These are phyloP conservation scores for Malachius bipustulatus DNA, from an alignment of 2,888 invertebrate genomes.

Conservation along the genomic window DNA sequence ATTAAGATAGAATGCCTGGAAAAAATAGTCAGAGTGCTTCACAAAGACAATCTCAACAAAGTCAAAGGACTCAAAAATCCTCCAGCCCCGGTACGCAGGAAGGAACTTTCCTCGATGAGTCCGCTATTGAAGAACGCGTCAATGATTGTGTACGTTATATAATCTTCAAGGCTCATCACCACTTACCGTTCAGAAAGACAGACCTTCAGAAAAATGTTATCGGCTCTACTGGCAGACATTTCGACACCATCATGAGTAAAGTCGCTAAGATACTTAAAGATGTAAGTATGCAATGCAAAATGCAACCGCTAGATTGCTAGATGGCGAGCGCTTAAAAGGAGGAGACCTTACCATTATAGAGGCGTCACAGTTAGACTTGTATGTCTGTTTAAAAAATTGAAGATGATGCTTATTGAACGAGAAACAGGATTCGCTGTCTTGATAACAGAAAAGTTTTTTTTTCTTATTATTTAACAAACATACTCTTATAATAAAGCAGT, in stretches of 20 bases:
- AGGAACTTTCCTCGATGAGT: not conserved
- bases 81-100: not conserved
- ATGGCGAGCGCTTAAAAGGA: too few relatives aligned
- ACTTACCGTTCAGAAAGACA: slow-evolving; percentile 20
- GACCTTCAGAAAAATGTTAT: slow-evolving; percentile 23
- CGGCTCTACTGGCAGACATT: slow-evolving; percentile 16
- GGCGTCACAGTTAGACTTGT: too few relatives aligned
- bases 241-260: slow-evolving; percentile 21
- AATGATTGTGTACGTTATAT: slow-evolving; percentile 25
- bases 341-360: too few relatives aligned
- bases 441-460: too few relatives aligned
- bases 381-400: too few relatives aligned
- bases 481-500: too few relatives aligned
- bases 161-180: slow-evolving; percentile 22
- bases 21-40: not conserved
- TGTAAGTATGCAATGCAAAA: slow-evolving; percentile 16
- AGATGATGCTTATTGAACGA: too few relatives aligned
- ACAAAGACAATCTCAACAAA: not conserved
- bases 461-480: too few relatives aligned
- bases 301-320: too few relatives aligned
- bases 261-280: slow-evolving; percentile 19
- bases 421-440: too few relatives aligned
- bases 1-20: too few relatives aligned
- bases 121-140: slow-evolving; percentile 18
- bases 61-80: not conserved